These are phyloP conservation scores for Cotesia vestalis DNA, from an alignment of 1,140 invertebrate species.

Conservation along the genomic window DNA sequence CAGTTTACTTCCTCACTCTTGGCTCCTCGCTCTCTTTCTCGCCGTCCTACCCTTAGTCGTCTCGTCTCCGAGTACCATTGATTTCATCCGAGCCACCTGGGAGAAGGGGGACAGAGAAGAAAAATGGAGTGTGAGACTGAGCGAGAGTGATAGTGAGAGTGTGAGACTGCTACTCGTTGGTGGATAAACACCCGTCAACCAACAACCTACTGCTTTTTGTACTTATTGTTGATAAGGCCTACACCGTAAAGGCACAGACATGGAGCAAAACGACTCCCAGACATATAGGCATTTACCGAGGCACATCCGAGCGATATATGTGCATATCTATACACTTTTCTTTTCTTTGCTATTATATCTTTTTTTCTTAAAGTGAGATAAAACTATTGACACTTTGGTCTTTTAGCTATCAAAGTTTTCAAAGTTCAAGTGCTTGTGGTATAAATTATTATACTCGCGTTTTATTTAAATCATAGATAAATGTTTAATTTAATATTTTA, in stretches of 20 bases:
- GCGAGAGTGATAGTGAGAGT: neutral
- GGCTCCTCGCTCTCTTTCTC: neutral
- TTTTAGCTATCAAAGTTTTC: neutral
- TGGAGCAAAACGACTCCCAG: too few relatives aligned
- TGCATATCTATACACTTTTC: neutral
- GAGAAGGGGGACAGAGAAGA: conserved; percentile 13
- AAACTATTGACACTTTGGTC: conserved; percentile 3
- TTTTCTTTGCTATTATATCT: neutral
- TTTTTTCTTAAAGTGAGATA: conserved; percentile 12
- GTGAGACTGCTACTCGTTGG: conserved; percentile 29
- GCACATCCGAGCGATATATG: neutral
- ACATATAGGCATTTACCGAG: too few relatives aligned
- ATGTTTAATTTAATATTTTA: too few relatives aligned
- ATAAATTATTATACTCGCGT: too few relatives aligned
- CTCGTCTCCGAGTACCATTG: conserved; percentile 42
- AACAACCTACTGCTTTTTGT: neutral
- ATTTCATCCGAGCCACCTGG: conserved; percentile 46
- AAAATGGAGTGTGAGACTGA: neutral
- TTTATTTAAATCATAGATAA: too few relatives aligned
- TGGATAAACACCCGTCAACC: conserved; percentile 44
- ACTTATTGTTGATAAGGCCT: neutral
- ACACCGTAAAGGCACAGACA: too few relatives aligned
- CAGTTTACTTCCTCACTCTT: conserved; percentile 15
- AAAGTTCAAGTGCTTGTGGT: too few relatives aligned
- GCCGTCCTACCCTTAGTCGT: neutral